A percentile compares a stretch with the other conserved stretches of the same genome.
These are phyloP conservation scores for Diuraphis noxia DNA, from an alignment of 1,140 invertebrate genomes.

Conservation along the genomic window DNA sequence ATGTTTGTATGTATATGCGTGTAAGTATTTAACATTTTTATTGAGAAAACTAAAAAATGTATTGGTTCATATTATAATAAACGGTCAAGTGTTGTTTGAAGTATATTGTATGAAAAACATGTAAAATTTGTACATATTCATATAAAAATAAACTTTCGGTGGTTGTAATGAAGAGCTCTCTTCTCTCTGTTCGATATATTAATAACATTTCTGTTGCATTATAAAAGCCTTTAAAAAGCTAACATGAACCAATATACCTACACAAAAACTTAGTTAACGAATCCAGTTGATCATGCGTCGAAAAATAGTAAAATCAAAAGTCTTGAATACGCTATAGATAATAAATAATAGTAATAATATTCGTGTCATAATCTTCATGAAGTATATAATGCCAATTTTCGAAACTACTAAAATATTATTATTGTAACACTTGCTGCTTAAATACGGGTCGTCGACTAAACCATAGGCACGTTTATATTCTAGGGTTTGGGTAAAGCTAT, in stretches of 20 bases:
- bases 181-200: too few species aligned
- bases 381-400: background rate
- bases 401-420: background rate
- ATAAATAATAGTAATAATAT: background rate
- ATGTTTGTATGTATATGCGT: background rate
- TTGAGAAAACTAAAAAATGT: background rate
- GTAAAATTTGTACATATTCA: too few species aligned
- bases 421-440: background rate
- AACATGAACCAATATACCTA: background rate
- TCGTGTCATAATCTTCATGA: background rate
- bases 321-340: background rate
- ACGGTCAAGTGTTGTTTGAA: background rate
- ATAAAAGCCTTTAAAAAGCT: too few species aligned
- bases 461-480: background rate
- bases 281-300: background rate
- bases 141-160: background rate
- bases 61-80: background rate
- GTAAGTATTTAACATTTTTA: background rate
- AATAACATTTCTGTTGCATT: too few species aligned
- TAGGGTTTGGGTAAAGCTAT: background rate
- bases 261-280: background rate
- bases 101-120: background rate
- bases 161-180: too few species aligned
- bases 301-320: background rate
- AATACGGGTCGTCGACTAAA: background rate